Percentiles rank a stretch among this genome's conserved stretches.
Evolutionary conservation across 1,140 invertebrate genomes (phyloP).

Genomic region (Notospermus geniculatus): DNA sequence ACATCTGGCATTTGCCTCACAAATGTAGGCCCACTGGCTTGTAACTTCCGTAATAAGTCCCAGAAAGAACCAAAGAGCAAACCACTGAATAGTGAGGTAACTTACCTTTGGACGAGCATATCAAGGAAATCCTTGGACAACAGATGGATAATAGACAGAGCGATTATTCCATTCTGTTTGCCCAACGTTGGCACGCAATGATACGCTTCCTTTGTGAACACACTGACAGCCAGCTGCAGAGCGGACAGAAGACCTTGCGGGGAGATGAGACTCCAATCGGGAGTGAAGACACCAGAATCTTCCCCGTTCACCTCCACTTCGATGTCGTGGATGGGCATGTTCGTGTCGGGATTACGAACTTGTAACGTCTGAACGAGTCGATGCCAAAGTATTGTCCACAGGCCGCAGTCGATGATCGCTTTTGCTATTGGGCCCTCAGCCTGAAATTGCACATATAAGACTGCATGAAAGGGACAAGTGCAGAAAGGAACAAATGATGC

Average conservation of each 20-base stretch:
- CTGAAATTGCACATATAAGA: no score
- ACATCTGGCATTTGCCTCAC: no score
- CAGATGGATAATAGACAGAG: conserved; percentile 45
- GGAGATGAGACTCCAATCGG: conserved; percentile 52
- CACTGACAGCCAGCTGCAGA: conserved; percentile 48
- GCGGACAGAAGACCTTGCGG: conserved; percentile 50
- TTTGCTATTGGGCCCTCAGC: conserved; percentile 48
- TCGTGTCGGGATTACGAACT: conserved; percentile 36
- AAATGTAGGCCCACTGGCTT: no score
- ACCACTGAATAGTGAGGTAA: no score
- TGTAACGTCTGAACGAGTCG: conserved; percentile 46
- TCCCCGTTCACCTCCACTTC: conserved; percentile 30
- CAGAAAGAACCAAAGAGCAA: no score
- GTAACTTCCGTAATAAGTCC: no score
- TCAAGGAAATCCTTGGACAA: conserved; percentile 43
- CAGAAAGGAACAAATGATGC: no score
- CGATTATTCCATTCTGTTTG: conserved; percentile 45
- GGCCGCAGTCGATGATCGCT: conserved; percentile 50
- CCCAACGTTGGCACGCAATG: conserved; percentile 46
- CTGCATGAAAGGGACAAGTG: no score
- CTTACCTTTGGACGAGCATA: conserved; percentile 35
- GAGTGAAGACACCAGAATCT: conserved; percentile 29
- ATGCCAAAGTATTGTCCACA: conserved; percentile 52
- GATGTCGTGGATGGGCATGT: conserved; percentile 48
- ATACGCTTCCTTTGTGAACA: conserved; percentile 46